Conservation (phyloP, 1,140 invertebrate species). For the Sitodiplosis mosellana region DNA sequence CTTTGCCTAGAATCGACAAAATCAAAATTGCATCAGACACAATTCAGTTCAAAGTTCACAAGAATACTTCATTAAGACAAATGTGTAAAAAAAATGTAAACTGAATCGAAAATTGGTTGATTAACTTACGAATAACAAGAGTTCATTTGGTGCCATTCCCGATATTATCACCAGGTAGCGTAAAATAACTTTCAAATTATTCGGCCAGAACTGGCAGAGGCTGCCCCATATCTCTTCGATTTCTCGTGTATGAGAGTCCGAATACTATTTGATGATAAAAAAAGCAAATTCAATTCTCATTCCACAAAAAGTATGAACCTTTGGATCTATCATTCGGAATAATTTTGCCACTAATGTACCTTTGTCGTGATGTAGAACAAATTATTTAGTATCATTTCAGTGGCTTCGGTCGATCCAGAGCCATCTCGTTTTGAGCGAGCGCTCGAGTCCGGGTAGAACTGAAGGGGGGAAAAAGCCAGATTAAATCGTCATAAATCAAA, state of each 20-base stretch:
- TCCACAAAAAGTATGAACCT: background rate
- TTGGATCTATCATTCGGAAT: background rate
- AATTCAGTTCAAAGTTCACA: too few relatives aligned
- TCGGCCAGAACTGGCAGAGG: constrained; percentile 86
- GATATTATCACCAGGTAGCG: constrained; percentile 94
- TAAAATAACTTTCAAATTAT: constrained; percentile 92
- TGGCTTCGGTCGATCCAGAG: constrained; percentile 95
- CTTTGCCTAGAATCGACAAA: constrained; percentile 55
- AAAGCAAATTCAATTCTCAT: background rate
- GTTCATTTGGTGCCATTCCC: constrained; percentile 82
- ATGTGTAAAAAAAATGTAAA: too few relatives aligned
- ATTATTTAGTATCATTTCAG: constrained; percentile 98
- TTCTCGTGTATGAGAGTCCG: constrained; percentile 86
- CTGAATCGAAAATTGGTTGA: background rate
- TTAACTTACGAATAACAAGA: constrained; percentile 66
- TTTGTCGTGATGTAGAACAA: constrained; percentile 95
- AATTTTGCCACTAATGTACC: too few relatives aligned
- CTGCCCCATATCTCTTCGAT: constrained; percentile 92
- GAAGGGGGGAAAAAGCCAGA: too few relatives aligned
- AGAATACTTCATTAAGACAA: too few relatives aligned
- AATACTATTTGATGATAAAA: constrained; percentile 45
- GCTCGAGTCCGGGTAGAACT: constrained; percentile 56
- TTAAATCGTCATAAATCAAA: constrained; percentile 3
- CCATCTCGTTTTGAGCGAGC: constrained; percentile 61
- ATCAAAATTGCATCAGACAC: constrained; percentile 9